Evolutionary conservation across 2,113 vertebrate species (phyloP).

Genomic region (Talpa occidentalis): DNA sequence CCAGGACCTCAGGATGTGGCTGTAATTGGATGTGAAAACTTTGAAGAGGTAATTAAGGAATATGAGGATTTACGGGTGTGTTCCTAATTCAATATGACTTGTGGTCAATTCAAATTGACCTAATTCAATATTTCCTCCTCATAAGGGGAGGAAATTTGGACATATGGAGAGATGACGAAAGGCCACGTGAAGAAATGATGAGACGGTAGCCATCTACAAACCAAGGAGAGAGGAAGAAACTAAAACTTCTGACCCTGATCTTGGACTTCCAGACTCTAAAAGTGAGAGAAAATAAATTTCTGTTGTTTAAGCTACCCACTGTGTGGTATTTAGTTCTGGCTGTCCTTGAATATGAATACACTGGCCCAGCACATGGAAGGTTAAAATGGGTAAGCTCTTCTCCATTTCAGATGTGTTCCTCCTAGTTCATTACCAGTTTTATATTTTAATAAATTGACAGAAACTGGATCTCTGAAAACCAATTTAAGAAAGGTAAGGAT

Average conservation of each 20-base stretch:
- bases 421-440: background rate
- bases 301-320: background rate
- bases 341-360: background rate
- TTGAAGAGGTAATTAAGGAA: conserved; percentile 3
- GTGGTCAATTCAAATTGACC: too few species aligned
- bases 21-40: background rate
- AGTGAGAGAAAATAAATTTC: background rate
- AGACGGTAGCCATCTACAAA: background rate
- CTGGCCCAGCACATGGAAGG: background rate
- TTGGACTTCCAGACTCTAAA: background rate
- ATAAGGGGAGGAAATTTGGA: background rate
- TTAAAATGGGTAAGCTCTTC: background rate
- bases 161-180: background rate
- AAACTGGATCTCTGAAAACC: conserved; percentile 33
- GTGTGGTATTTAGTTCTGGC: background rate
- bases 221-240: background rate
- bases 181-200: rapidly evolving
- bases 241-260: background rate
- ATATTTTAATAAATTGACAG: background rate
- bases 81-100: background rate
- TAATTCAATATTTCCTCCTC: too few species aligned
- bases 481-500: background rate
- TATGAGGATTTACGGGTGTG: background rate
- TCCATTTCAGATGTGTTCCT: background rate
- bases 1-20: background rate